A percentile compares a stretch with the other conserved stretches of the same genome.
Evolutionary conservation across 2,113 vertebrate species (phyloP).

Genomic region (Ochotona princeps): DNA sequence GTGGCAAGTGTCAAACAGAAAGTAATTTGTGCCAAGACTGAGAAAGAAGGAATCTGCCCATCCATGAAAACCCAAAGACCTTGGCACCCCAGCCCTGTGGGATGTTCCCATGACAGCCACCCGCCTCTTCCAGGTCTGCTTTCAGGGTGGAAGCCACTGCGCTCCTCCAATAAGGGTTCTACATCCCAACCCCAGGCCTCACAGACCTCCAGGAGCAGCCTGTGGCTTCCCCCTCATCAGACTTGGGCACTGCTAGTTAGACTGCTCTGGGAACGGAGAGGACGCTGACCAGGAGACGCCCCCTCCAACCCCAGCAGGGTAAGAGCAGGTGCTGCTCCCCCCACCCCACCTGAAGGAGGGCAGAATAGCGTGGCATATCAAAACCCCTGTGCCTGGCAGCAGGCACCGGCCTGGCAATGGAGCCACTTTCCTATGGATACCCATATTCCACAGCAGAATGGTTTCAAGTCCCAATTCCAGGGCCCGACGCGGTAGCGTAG

Average conservation of each 20-base stretch:
- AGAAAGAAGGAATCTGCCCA: not conserved
- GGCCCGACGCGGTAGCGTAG: too few relatives aligned
- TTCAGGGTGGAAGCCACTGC: not conserved
- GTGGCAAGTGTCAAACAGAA: not conserved
- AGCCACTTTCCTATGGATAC: too few relatives aligned
- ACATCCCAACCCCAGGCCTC: not conserved
- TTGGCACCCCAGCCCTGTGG: accelerated
- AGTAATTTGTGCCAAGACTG: not conserved
- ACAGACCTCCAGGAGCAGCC: not conserved
- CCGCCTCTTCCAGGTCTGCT: not conserved
- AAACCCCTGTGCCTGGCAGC: too few relatives aligned
- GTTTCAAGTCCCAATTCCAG: too few relatives aligned
- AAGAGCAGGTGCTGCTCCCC: not conserved
- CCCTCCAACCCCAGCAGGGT: not conserved
- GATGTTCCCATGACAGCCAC: not conserved
- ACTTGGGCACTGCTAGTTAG: too few relatives aligned
- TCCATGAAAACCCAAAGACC: not conserved
- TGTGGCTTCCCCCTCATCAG: not conserved
- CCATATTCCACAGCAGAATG: too few relatives aligned
- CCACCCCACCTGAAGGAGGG: not conserved
- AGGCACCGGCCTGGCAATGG: too few relatives aligned
- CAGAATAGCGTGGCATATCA: too few relatives aligned
- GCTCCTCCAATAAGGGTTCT: not conserved
- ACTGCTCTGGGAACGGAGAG: accelerated
- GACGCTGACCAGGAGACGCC: not conserved